Evolutionary conservation across 2,113 vertebrate genomes (phyloP).

Genomic region (Pseudopodoces humilis): DNA sequence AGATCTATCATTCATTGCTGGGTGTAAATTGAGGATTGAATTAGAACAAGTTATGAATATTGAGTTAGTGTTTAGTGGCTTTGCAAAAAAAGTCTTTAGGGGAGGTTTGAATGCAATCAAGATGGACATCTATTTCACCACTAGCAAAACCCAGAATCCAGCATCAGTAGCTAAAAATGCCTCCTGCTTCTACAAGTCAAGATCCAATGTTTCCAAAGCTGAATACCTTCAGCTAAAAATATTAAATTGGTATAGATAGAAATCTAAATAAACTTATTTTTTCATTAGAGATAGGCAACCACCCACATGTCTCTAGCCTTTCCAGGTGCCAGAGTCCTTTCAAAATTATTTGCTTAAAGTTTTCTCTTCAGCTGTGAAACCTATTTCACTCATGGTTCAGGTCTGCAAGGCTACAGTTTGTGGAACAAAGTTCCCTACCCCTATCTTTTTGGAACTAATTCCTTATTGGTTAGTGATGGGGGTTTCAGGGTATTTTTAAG

Average conservation of each 20-base stretch:
- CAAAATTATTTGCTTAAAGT: background rate
- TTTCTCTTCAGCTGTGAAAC: background rate
- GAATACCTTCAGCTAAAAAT: background rate
- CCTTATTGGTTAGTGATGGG: background rate
- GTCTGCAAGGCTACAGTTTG: background rate
- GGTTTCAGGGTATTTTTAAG: background rate
- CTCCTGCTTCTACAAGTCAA: background rate
- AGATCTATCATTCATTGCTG: conserved; percentile 24
- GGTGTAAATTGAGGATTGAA: conserved; percentile 25
- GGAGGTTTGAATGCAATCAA: background rate
- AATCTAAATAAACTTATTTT: background rate
- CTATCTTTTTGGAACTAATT: background rate
- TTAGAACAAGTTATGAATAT: conserved; percentile 26
- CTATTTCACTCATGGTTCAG: background rate
- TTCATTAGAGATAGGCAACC: background rate
- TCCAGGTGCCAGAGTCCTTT: background rate
- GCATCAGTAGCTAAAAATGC: conserved; percentile 30
- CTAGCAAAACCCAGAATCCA: background rate
- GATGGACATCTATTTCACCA: conserved; percentile 19
- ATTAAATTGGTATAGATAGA: background rate
- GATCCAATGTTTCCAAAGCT: background rate
- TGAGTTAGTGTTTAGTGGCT: conserved; percentile 12
- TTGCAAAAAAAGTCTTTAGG: conserved; percentile 41
- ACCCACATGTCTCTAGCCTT: background rate
- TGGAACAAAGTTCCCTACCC: background rate